Percentiles rank a stretch among this genome's conserved stretches.
Evolutionary conservation across 2,888 invertebrate genomes (phyloP).

Genomic region (Chrysolina haemoptera): DNA sequence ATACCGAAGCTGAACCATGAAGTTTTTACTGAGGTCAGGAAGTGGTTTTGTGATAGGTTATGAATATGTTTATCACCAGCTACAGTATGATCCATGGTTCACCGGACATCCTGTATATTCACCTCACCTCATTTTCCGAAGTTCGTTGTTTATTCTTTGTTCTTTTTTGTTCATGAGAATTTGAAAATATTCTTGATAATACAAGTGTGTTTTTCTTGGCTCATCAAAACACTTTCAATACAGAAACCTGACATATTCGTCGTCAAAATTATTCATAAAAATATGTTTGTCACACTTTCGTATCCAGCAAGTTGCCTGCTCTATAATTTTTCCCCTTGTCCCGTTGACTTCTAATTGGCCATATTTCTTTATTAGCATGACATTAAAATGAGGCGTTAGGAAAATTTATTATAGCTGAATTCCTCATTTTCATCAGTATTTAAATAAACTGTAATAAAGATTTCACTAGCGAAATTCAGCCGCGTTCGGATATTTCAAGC

Average conservation of each 20-base stretch:
- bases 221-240: not conserved
- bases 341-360: slow-evolving; percentile 53
- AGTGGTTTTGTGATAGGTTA: too few relatives aligned
- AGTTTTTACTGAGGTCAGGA: too few relatives aligned
- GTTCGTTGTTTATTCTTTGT: too few relatives aligned
- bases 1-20: too few relatives aligned
- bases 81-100: too few relatives aligned
- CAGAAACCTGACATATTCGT: not conserved
- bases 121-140: too few relatives aligned
- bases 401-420: slow-evolving; percentile 43
- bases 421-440: slow-evolving; percentile 48
- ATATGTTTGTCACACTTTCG: slow-evolving; percentile 6
- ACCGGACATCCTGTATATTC: too few relatives aligned
- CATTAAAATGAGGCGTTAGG: slow-evolving; percentile 53
- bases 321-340: slow-evolving; percentile 6
- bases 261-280: not conserved
- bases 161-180: too few relatives aligned
- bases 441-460: slow-evolving; percentile 45
- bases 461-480: slow-evolving; percentile 33
- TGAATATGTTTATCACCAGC: too few relatives aligned
- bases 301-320: slow-evolving; percentile 8
- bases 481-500: slow-evolving; percentile 30
- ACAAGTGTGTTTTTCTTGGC: not conserved
- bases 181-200: not conserved
- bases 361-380: slow-evolving; percentile 57